Percentiles rank a stretch among this genome's conserved stretches.
These are phyloP conservation scores for Sebastolobus altivelis DNA, from an alignment of 2,797 vertebrate genomes.

Conservation along the genomic window DNA sequence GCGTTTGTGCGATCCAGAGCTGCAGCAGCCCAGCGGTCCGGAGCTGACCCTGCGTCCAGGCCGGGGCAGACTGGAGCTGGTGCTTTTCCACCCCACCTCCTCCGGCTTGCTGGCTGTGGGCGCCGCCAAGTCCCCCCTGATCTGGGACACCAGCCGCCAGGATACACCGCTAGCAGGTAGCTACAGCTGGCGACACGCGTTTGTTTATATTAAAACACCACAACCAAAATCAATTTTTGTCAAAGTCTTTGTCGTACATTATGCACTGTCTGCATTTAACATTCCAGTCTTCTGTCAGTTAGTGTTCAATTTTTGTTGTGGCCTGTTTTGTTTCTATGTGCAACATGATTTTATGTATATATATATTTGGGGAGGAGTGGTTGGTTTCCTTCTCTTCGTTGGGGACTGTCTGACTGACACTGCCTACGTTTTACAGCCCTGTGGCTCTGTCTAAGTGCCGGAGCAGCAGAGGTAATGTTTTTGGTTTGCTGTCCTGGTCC, in stretches of 20 bases:
- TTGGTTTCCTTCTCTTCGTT: slow-evolving; percentile 56
- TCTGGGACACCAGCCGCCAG: slow-evolving; percentile 88
- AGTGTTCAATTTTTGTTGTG: slow-evolving; percentile 59
- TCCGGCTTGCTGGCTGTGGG: slow-evolving; percentile 87
- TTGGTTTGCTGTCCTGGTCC: slow-evolving; percentile 69
- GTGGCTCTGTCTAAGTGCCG: slow-evolving; percentile 82
- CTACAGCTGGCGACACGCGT: not conserved
- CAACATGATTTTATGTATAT: slow-evolving; percentile 36
- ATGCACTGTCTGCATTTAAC: slow-evolving; percentile 52
- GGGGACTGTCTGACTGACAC: slow-evolving; percentile 74
- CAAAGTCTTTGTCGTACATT: slow-evolving; percentile 46
- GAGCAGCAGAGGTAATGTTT: slow-evolving; percentile 85
- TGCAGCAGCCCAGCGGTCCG: slow-evolving; percentile 69
- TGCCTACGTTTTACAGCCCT: slow-evolving; percentile 83
- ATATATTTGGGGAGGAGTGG: slow-evolving; percentile 39
- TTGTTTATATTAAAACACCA: slow-evolving; percentile 11
- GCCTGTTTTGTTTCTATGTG: slow-evolving; percentile 58
- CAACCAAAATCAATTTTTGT: slow-evolving; percentile 15
- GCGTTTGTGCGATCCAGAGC: slow-evolving; percentile 80
- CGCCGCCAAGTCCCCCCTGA: slow-evolving; percentile 68
- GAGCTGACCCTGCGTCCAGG: slow-evolving; percentile 84
- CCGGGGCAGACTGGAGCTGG: slow-evolving; percentile 78
- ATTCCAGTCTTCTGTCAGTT: slow-evolving; percentile 70
- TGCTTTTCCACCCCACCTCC: slow-evolving; percentile 92
- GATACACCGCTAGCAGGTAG: slow-evolving; percentile 89